phyloP scores from a whole-genome alignment of 1,140 invertebrate genomes.

The Helicoverpa armigera region DNA sequence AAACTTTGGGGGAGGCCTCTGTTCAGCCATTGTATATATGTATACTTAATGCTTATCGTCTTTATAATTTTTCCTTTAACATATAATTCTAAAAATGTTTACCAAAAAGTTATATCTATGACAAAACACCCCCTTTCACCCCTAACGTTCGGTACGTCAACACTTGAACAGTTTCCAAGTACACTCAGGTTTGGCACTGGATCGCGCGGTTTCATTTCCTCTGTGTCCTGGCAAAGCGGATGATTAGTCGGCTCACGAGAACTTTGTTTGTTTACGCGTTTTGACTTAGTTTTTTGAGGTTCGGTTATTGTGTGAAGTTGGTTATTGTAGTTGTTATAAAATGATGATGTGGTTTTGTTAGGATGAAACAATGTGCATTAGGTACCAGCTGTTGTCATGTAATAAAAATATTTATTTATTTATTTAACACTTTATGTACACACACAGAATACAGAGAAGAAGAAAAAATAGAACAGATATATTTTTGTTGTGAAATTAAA shows the following conservation, averaged over 20 bases:
- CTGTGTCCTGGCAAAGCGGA: slow-evolving; percentile 62
- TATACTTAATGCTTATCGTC: too few relatives aligned
- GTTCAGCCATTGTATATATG: too few relatives aligned
- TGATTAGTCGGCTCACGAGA: slow-evolving; percentile 33
- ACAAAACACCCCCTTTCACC: not conserved
- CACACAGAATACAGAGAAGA: too few relatives aligned
- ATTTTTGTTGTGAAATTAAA: too few relatives aligned
- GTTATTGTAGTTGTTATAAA: not conserved
- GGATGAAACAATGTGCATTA: too few relatives aligned
- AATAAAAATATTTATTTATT: too few relatives aligned
- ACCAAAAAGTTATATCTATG: not conserved
- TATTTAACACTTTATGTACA: too few relatives aligned
- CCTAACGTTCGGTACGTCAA: slow-evolving; percentile 26
- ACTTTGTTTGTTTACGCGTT: slow-evolving; percentile 24
- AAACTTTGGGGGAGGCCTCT: too few relatives aligned
- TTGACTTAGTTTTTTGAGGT: not conserved
- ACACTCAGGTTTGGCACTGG: slow-evolving; percentile 66
- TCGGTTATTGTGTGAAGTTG: not conserved
- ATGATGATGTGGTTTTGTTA: not conserved
- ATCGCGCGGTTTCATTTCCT: slow-evolving; percentile 71
- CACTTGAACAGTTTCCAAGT: slow-evolving; percentile 66
- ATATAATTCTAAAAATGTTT: not conserved
- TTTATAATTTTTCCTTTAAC: not conserved
- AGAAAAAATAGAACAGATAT: too few relatives aligned
- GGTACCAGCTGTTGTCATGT: too few relatives aligned